phyloP scores from a whole-genome alignment of 2,797 vertebrate genomes.

The Catamblyrhynchus diadema region DNA sequence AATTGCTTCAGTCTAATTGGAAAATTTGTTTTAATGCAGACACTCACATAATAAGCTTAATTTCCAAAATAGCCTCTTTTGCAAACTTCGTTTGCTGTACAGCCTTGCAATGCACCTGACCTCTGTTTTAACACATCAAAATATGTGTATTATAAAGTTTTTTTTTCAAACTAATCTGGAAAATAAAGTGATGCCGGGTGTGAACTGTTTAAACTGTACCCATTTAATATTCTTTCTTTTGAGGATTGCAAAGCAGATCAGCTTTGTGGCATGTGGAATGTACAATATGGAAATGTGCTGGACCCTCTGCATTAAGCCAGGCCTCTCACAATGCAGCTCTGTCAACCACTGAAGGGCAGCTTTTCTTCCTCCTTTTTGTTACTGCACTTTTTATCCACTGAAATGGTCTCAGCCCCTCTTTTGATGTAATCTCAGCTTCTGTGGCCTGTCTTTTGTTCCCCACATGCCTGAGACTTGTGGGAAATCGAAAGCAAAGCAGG shows the following conservation, averaged over 20 bases:
- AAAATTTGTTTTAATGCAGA: background rate
- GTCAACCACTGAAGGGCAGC: background rate
- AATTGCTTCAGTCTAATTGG: background rate
- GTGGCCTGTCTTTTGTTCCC: background rate
- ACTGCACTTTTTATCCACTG: background rate
- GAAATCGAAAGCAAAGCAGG: background rate
- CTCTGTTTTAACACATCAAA: background rate
- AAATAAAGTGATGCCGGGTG: background rate
- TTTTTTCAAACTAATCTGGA: background rate
- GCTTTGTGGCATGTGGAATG: background rate
- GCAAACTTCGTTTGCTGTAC: background rate
- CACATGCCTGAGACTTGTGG: background rate
- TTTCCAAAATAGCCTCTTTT: background rate
- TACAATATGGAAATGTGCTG: background rate
- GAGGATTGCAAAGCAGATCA: background rate
- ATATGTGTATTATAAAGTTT: background rate
- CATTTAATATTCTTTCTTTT: background rate
- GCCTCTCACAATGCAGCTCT: background rate
- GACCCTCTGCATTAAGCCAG: background rate
- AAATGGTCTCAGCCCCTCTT: background rate
- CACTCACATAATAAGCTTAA: accelerated
- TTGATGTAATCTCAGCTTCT: background rate
- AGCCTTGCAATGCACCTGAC: background rate
- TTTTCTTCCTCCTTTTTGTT: background rate
- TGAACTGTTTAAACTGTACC: background rate